Conservation (phyloP, 2,797 vertebrate genomes). For the Echiichthys vipera region DNA sequence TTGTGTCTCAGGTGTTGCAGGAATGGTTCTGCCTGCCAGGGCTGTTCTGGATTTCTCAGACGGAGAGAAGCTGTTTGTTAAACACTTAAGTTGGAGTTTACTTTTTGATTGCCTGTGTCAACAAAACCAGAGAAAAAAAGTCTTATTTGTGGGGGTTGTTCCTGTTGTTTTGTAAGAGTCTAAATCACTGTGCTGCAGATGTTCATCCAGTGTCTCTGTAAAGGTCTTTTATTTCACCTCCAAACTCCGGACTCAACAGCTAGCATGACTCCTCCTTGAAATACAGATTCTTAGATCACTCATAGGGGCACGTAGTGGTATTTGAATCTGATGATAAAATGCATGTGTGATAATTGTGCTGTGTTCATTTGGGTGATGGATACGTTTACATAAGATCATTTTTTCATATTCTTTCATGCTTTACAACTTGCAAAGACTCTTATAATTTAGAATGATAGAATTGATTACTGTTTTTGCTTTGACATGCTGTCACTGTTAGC, state of each 20-base stretch:
- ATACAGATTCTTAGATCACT: constrained; percentile 42
- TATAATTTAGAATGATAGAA: constrained; percentile 54
- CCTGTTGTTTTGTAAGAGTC: constrained; percentile 18
- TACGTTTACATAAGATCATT: too few relatives aligned
- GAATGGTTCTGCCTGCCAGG: constrained; percentile 21
- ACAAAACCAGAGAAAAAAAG: constrained; percentile 8
- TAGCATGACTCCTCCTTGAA: constrained; percentile 39
- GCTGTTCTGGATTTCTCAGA: constrained; percentile 44
- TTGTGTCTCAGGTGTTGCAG: constrained; percentile 58
- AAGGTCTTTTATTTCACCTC: constrained; percentile 38
- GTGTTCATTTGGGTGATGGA: constrained; percentile 78
- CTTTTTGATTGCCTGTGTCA: constrained; percentile 43
- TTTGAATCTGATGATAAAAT: constrained; percentile 65
- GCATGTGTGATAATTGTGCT: constrained; percentile 68
- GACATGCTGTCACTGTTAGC: constrained; percentile 64
- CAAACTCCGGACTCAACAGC: constrained; percentile 31
- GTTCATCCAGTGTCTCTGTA: constrained; percentile 2
- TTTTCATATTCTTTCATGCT: constrained; percentile 37
- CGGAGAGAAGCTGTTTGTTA: constrained; percentile 37
- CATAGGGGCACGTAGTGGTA: constrained; percentile 6
- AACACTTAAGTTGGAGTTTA: constrained; percentile 44
- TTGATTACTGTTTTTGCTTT: constrained; percentile 53
- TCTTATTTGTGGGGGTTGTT: not conserved
- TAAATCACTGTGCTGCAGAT: constrained; percentile 18
- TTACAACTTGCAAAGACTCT: constrained; percentile 53